Evolutionary conservation across 2,888 invertebrate species (phyloP).

Genomic region (Diarsia brunnea): DNA sequence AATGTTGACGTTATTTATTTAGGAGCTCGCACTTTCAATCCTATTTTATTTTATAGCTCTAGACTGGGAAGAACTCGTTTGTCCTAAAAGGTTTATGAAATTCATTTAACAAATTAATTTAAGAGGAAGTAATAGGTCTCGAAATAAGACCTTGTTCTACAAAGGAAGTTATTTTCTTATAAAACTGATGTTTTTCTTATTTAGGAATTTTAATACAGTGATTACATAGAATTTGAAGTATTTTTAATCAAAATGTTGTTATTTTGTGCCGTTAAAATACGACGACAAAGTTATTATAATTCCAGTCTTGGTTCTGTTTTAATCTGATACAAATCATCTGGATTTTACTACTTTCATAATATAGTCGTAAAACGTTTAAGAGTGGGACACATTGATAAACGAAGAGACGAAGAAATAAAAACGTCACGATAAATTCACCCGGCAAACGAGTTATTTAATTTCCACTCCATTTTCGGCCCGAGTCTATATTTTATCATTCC

Average conservation of each 20-base stretch:
- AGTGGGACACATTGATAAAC: conserved; percentile 53
- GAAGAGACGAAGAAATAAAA: conserved; percentile 56
- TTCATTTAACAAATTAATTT: conserved; percentile 51
- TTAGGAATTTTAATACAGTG: conserved; percentile 13
- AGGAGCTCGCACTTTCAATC: conserved; percentile 61
- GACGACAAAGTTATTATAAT: conserved; percentile 21
- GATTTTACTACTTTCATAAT: conserved; percentile 55
- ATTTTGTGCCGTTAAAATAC: conserved; percentile 24
- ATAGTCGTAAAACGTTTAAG: conserved; percentile 49
- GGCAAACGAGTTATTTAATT: conserved; percentile 54
- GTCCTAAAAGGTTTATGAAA: conserved; percentile 47
- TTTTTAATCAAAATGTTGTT: conserved; percentile 41
- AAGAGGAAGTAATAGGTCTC: conserved; percentile 23
- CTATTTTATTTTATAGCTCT: conserved; percentile 57
- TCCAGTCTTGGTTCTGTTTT: conserved; percentile 20
- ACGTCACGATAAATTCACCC: conserved; percentile 61
- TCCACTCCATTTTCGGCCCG: conserved; percentile 46
- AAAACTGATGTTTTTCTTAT: conserved; percentile 16
- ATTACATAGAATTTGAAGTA: conserved; percentile 40
- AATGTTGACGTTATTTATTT: conserved; percentile 73
- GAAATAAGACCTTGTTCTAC: conserved; percentile 12
- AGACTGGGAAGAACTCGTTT: conserved; percentile 32
- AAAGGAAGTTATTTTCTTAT: conserved; percentile 11
- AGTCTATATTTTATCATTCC: conserved; percentile 49
- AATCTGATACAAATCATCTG: conserved; percentile 48